A percentile compares a stretch with the other conserved stretches of the same genome.
Evolutionary conservation across 2,113 vertebrate species (phyloP).

Genomic region (Arizona elegans): DNA sequence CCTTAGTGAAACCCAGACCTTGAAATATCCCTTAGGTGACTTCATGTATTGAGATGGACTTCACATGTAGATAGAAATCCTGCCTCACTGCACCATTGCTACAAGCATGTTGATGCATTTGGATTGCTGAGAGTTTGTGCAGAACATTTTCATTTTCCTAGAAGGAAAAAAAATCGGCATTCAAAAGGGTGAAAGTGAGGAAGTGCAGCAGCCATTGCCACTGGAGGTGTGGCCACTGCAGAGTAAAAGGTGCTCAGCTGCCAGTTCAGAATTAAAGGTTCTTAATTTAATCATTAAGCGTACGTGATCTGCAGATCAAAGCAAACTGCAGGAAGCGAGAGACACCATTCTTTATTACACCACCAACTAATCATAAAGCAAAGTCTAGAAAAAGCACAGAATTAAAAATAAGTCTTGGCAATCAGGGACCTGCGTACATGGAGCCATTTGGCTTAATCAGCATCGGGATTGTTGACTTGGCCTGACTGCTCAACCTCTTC

Average conservation of each 20-base stretch:
- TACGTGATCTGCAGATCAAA: background rate
- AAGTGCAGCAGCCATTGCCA: background rate
- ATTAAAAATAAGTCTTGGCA: slow-evolving; percentile 28
- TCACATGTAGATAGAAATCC: background rate
- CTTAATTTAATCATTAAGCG: slow-evolving; percentile 18
- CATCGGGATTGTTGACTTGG: background rate
- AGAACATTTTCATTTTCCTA: background rate
- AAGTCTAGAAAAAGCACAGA: background rate
- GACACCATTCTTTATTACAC: background rate
- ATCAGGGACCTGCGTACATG: background rate
- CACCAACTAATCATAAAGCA: background rate
- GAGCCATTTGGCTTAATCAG: slow-evolving; percentile 1
- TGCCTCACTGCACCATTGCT: background rate
- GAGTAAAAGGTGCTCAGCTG: background rate
- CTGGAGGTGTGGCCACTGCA: slow-evolving; percentile 2
- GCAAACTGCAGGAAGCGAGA: background rate
- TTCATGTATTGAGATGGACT: background rate
- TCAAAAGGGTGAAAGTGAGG: background rate
- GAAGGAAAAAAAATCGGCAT: background rate
- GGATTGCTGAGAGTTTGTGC: background rate
- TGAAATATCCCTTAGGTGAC: background rate
- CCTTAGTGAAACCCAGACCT: background rate
- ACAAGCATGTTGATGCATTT: background rate
- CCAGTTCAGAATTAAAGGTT: slow-evolving; percentile 5
- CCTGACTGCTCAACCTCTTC: background rate